Evolutionary conservation across 2,797 vertebrate genomes (phyloP), one percentile per base, ranked within the genome.

Genomic region (Hyperoplus immaculatus): DNA sequence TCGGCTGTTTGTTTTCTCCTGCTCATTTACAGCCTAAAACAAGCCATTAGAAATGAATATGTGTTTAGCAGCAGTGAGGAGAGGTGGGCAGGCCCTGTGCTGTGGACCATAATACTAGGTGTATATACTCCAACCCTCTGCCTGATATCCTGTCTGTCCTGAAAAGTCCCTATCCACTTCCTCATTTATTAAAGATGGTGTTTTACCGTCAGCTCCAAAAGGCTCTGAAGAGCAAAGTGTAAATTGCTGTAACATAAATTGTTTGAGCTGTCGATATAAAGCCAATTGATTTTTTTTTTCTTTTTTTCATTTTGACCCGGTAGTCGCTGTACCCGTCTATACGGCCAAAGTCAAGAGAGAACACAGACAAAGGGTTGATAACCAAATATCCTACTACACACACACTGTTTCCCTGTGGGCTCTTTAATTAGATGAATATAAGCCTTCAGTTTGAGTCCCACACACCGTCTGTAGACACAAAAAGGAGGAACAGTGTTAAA

Each of bases 171-270:
- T n/a, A 46, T 66, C 11, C 57, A 49, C 8, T 76, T 78, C 64
- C 72, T 84, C 49, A 74, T 83, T 83, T 78, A 71, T 58, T 87
- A 80, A 86, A 75, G 72, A 86, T 21, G 80, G 61, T 78, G 74
- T 85, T 84, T 29, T 9, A 79, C 59, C 49, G 50, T 74, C 68
- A 29, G 83, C 21, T 67, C 75, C 73, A 80, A 78, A 76, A 84
- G 61, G 77, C 82, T 89, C 80, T 6, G 59, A 50, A 56, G 77
- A 88, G 77, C 77, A 51, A 29, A 8, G 12, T 91, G 89, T 92
- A 90, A 84, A 92, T 88, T 80, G 49, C 54, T 93, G 90, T 92
- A 92, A 85, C 58, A 88, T 91, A 91, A 84, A 43, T 29, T 73
- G 65, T 85, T 78, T 75, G 77, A 87, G 69, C 75, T 78, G 83